Evolutionary conservation across 2,797 vertebrate species (phyloP).

Genomic region (Eptatretus atami): DNA sequence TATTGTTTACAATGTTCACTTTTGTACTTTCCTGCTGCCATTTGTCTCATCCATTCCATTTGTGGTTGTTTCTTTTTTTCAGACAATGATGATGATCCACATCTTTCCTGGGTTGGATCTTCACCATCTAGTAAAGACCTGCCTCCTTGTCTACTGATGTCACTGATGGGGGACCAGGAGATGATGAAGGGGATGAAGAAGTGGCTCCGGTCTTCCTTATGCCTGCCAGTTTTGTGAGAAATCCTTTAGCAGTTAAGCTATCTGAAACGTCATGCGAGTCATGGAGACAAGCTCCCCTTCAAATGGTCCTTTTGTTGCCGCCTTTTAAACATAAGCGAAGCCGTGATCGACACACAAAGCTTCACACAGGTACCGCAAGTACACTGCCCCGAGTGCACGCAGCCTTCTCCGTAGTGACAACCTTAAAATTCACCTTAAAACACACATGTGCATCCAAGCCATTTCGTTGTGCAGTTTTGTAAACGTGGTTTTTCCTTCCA

Average conservation of each 20-base stretch:
- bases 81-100: slow-evolving; percentile 83
- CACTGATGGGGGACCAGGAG: slow-evolving; percentile 75
- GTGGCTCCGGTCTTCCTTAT: slow-evolving; percentile 62
- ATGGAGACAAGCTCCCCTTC: slow-evolving; percentile 91
- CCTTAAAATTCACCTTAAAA: slow-evolving; percentile 98
- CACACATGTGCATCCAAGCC: slow-evolving; percentile 95
- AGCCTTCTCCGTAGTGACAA: slow-evolving; percentile 91
- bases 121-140: slow-evolving; percentile 93
- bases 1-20: slow-evolving; percentile 12
- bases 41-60: slow-evolving; percentile 9
- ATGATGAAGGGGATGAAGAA: slow-evolving; percentile 46
- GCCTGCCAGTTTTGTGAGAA: slow-evolving; percentile 96
- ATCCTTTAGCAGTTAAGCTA: slow-evolving; percentile 90
- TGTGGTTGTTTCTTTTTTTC: slow-evolving; percentile 35
- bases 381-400: slow-evolving; percentile 96
- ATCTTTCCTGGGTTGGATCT: slow-evolving; percentile 83
- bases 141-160: slow-evolving; percentile 83
- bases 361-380: slow-evolving; percentile 92
- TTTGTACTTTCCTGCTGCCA: slow-evolving; percentile 9
- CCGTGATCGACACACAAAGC: slow-evolving; percentile 81
- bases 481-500: slow-evolving; percentile 72
- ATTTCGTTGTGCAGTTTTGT: slow-evolving; percentile 94
- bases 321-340: slow-evolving; percentile 97
- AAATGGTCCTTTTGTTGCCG: slow-evolving; percentile 89
- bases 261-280: slow-evolving; percentile 81